phyloP scores from a whole-genome alignment of 2,113 vertebrate species.

The Tapirus terrestris region DNA sequence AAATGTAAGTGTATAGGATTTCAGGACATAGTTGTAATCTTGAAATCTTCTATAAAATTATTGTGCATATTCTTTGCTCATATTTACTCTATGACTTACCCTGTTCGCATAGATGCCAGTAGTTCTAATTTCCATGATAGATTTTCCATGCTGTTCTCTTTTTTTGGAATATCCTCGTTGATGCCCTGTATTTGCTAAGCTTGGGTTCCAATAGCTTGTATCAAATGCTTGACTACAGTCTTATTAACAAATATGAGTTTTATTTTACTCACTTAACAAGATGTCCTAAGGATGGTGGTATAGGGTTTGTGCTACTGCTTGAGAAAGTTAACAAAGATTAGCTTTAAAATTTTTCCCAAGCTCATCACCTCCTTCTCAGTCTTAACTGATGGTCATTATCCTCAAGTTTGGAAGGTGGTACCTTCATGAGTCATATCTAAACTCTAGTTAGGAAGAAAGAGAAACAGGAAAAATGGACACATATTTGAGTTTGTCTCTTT shows the following conservation, averaged over 20 bases:
- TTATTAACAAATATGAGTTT: neutral
- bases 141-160: neutral
- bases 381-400: neutral
- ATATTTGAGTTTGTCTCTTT: neutral
- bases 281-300: neutral
- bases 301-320: neutral
- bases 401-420: neutral
- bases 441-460: neutral
- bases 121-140: neutral
- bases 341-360: neutral
- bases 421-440: neutral
- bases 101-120: neutral
- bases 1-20: neutral
- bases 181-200: neutral
- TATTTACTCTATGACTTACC: neutral
- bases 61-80: neutral
- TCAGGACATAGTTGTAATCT: neutral
- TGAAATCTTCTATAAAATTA: neutral
- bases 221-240: neutral
- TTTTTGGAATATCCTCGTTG: neutral
- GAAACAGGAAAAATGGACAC: neutral
- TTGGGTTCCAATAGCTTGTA: neutral
- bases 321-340: neutral
- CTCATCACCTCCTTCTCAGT: neutral
- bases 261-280: neutral